These are phyloP conservation scores for Asbolus verrucosus DNA, from an alignment of 1,140 invertebrate genomes.

Conservation along the genomic window DNA sequence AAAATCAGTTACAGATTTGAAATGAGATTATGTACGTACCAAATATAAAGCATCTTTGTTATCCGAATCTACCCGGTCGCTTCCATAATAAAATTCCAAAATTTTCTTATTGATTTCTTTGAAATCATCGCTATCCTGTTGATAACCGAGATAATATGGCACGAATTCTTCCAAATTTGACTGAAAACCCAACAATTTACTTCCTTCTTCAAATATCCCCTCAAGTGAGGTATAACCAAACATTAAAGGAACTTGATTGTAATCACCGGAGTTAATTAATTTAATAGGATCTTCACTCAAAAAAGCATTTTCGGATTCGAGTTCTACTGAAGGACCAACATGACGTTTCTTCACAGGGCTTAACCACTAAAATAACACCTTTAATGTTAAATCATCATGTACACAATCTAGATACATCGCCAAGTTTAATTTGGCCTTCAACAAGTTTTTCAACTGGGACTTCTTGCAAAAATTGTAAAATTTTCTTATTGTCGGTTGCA, in stretches of 20 bases:
- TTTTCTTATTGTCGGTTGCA: background rate
- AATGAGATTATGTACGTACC: background rate
- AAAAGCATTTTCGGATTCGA: slow-evolving; percentile 61
- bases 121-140: slow-evolving; percentile 64
- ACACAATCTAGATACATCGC: slow-evolving; percentile 1
- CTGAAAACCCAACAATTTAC: slow-evolving; percentile 48
- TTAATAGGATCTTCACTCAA: slow-evolving; percentile 64
- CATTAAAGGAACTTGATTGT: slow-evolving; percentile 71
- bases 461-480: slow-evolving; percentile 65
- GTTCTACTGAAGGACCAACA: slow-evolving; percentile 62
- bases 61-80: background rate
- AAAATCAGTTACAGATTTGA: too few species aligned
- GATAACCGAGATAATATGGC: slow-evolving; percentile 62
- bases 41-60: background rate
- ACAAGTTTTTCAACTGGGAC: slow-evolving; percentile 64
- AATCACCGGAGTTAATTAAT: slow-evolving; percentile 63
- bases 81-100: slow-evolving; percentile 62
- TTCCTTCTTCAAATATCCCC: slow-evolving; percentile 65
- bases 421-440: slow-evolving; percentile 49
- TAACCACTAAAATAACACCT: slow-evolving; percentile 9
- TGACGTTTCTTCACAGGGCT: background rate
- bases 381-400: background rate
- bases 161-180: slow-evolving; percentile 15
- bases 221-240: slow-evolving; percentile 73
- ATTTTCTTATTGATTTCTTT: slow-evolving; percentile 65